phyloP scores from a whole-genome alignment of 2,797 vertebrate species.

The Manis pentadactyla region DNA sequence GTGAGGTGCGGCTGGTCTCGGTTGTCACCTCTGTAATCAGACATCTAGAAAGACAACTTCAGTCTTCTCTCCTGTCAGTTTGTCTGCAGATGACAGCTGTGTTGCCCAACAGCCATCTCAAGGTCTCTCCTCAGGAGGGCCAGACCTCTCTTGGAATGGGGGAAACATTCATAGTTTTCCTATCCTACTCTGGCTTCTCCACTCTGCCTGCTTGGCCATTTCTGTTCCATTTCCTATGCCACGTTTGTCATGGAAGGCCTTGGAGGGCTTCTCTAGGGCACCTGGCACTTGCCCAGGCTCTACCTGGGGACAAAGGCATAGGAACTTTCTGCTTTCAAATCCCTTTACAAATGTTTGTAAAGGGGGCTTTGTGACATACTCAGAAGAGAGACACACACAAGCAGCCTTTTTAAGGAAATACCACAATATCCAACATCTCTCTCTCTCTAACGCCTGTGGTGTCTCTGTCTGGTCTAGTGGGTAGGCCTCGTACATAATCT shows the following conservation, averaged over 20 bases:
- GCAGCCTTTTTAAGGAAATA: neutral
- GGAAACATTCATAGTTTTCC: neutral
- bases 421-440: neutral
- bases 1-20: neutral
- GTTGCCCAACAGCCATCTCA: neutral
- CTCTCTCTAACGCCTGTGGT: neutral
- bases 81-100: neutral
- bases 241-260: neutral
- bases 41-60: neutral
- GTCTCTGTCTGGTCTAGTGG: neutral
- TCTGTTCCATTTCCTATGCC: neutral
- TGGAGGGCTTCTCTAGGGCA: neutral
- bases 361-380: neutral
- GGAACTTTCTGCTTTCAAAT: neutral
- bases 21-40: neutral
- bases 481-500: neutral
- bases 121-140: neutral
- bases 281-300: neutral
- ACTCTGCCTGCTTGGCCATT: neutral
- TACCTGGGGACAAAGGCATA: neutral
- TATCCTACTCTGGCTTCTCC: neutral
- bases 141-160: neutral
- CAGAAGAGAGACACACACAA: neutral
- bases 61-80: neutral
- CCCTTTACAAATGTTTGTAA: neutral